phyloP scores from a whole-genome alignment of 2,888 invertebrate species.

The Pristionchus maxplancki region DNA sequence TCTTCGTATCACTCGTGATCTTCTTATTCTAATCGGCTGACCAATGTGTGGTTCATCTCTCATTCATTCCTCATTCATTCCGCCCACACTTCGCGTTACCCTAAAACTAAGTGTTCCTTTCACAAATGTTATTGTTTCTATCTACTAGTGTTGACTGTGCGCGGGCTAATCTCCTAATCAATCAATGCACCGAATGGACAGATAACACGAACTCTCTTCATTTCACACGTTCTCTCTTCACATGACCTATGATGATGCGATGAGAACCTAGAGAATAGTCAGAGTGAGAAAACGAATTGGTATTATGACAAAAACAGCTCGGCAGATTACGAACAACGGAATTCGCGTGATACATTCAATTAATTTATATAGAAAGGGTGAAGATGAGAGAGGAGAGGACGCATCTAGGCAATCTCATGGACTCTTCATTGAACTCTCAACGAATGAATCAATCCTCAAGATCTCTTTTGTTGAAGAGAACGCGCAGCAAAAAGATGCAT shows the following conservation, averaged over 20 bases:
- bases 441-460: background rate
- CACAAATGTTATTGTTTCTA: constrained; percentile 17
- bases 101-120: background rate
- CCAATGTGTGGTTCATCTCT: background rate
- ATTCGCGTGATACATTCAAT: background rate
- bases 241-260: constrained; percentile 3
- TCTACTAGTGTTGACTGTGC: background rate
- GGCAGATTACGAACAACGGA: background rate
- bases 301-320: background rate
- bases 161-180: constrained; percentile 40
- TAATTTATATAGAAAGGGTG: background rate
- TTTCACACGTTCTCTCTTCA: background rate
- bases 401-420: background rate
- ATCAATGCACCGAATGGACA: background rate
- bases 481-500: background rate
- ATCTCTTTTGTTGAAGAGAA: background rate
- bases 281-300: background rate
- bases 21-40: background rate
- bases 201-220: background rate
- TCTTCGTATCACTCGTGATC: constrained; percentile 2
- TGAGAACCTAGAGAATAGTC: background rate
- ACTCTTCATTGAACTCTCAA: background rate
- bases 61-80: background rate
- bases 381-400: background rate
- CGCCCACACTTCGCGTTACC: background rate